Evolutionary conservation across 1,140 invertebrate species (phyloP), one percentile per base, ranked within the genome.

Genomic region (Oncopodura yosiiana): DNA sequence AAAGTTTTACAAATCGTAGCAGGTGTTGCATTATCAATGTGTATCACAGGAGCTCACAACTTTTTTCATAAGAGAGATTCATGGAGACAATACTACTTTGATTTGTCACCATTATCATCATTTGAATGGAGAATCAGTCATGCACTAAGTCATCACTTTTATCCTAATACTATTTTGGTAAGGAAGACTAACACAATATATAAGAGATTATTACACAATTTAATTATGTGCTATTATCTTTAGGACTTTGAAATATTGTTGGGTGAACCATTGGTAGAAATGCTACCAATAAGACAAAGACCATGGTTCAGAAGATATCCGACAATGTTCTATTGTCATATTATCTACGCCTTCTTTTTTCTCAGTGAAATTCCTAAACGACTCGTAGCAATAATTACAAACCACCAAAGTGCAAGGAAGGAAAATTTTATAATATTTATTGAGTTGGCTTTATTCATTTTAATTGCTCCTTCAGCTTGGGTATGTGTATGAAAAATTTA

Each of bases 61-160:
- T 69, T 65, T 61, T 65, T 67, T 30, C 68, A 69, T 37, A 50
- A 61, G 23, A 44, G 48, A 11, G 64, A 69, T 51, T 65, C 60
- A 43, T 69, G 65, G 62, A 45, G 68, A 16, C 66, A 60, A 61
- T 68, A 61, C 44, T 62, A 59, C 32, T 65, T 59, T 43, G 68
- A 69, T 53, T 42, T 69, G 37, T 23, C 49, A 12, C 37, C 60
- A 1, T n/a, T 65, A 3, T 65, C 67, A 0, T 66, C 65, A 8
- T 56, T 34, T 42, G 67, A 69, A 26, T 69, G 65, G 63, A 60
- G 67, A 30, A 62, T 69, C 16, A 65, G 50, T 24, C 69, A 70
- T 46, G 66, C 55, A 2, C 53, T 70, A 6, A 66, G 64, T 34
- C 69, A 70, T 51, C 68, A 69, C 34, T 18, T 65, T 9, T 68